Conservation (phyloP, 2,113 vertebrate species). For the Myrmecobius fasciatus region DNA sequence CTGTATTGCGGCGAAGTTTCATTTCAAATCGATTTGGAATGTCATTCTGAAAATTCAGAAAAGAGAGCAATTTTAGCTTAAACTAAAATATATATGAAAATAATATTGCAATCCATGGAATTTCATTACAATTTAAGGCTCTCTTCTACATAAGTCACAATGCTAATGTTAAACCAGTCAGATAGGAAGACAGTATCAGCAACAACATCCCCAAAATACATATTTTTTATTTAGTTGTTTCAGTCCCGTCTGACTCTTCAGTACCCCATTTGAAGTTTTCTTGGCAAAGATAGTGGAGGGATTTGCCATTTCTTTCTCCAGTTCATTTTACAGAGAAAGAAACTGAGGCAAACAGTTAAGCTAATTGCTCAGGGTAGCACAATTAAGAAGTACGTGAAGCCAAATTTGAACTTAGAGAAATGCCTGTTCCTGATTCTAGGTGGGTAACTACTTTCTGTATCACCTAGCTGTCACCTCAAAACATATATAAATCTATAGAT, state of each 20-base stretch:
- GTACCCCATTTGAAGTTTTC: too few species aligned
- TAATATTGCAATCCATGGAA: background rate
- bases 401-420: too few species aligned
- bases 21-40: conserved; percentile 98
- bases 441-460: too few species aligned
- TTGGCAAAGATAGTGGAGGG: too few species aligned
- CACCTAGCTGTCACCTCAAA: background rate
- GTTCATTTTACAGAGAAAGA: too few species aligned
- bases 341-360: too few species aligned
- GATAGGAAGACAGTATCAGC: background rate
- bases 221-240: too few species aligned
- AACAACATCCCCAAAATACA: background rate
- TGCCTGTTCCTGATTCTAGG: too few species aligned
- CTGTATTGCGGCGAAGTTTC: conserved; percentile 91
- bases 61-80: background rate
- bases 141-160: background rate
- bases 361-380: too few species aligned
- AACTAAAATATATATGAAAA: background rate
- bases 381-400: too few species aligned
- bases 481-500: background rate
- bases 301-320: too few species aligned
- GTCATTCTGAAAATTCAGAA: conserved; percentile 86
- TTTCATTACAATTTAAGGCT: background rate
- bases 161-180: background rate
- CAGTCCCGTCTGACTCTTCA: too few species aligned